Percentiles rank a stretch among this genome's conserved stretches.
These are phyloP conservation scores for Alloscopus bannaensis DNA, from an alignment of 2,888 invertebrate species.

Conservation along the genomic window DNA sequence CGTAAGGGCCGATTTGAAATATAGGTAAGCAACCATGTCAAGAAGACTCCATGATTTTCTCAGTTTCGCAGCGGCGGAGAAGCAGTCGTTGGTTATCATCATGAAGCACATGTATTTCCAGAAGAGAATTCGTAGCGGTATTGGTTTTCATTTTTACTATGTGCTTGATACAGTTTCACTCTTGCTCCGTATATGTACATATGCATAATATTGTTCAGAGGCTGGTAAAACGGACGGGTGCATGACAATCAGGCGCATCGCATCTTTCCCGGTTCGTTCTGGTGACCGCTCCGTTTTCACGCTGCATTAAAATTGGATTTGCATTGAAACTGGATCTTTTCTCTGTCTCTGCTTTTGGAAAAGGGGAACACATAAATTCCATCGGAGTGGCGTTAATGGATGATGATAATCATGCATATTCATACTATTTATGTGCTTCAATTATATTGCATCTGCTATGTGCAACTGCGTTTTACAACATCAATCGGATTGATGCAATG, in stretches of 20 bases:
- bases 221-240: slow-evolving; percentile 9
- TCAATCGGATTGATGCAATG: slow-evolving; percentile 7
- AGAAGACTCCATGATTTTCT: slow-evolving; percentile 27
- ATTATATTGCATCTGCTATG: slow-evolving; percentile 14
- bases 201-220: slow-evolving; percentile 30
- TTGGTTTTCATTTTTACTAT: not conserved
- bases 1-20: slow-evolving; percentile 20
- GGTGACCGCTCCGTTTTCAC: slow-evolving; percentile 63
- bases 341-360: not conserved
- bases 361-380: slow-evolving; percentile 55
- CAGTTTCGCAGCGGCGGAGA: slow-evolving; percentile 31
- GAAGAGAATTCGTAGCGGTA: not conserved
- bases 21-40: slow-evolving; percentile 25
- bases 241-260: slow-evolving; percentile 24
- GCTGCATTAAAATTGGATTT: slow-evolving; percentile 57
- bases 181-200: not conserved
- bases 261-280: slow-evolving; percentile 45
- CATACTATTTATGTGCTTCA: slow-evolving; percentile 24
- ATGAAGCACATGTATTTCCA: slow-evolving; percentile 9
- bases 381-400: slow-evolving; percentile 47
- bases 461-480: no score
- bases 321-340: slow-evolving; percentile 59
- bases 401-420: slow-evolving; percentile 58
- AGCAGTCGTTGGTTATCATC: slow-evolving; percentile 38
- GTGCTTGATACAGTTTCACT: not conserved